Evolutionary conservation across 2,113 vertebrate species (phyloP), one percentile per base, ranked within the genome.

Genomic region (Cavia aperea): DNA sequence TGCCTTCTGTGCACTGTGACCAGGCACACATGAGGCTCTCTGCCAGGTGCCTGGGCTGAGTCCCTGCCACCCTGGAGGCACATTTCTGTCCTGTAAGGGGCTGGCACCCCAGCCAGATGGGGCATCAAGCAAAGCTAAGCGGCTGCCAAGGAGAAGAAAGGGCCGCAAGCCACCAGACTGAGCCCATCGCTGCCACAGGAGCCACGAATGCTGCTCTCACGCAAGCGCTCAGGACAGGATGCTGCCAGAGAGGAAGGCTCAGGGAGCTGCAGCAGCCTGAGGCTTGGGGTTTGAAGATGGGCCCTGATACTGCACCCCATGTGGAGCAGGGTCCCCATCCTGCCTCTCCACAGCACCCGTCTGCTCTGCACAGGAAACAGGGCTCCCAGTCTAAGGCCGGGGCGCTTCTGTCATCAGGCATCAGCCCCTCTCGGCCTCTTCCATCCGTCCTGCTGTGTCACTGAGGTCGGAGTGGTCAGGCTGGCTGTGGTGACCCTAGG

Each of bases 381-480:
- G 26, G 24, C 58, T 81, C 9, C n/a, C 29, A 31, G 75, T 2
- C 16, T 15, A 24, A 10, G 1, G 16, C 39, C 39, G 1, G 5
- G 6, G 29, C 26, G n/a, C n/a, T 73, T 14, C 77, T 88, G 51
- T 15, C 70, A 4, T 23, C 39, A 10, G 4, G 33, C 14, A 2
- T 9, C 11, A 62, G 31, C 21, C 31, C 73, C 72, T 1, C 33
- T 23, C 1, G n/a, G 43, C 24, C 63, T 63, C 58, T 54, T 33
- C 0, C 4, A 21, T 31, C 1, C 0, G 26, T 36, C 46, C 7
- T 5, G 33, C 5, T 7, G 7, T 2, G 8, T 66, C 31, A 23
- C 4, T 58, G 51, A 89, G 62, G 33, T 39, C 21, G 18, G n/a
- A 10, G 46, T 46, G 46, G 78, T n/a, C 58, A 65, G 72, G 26